Evolutionary conservation across 2,888 invertebrate species (phyloP).

Genomic region (Rhodophaea formosa): DNA sequence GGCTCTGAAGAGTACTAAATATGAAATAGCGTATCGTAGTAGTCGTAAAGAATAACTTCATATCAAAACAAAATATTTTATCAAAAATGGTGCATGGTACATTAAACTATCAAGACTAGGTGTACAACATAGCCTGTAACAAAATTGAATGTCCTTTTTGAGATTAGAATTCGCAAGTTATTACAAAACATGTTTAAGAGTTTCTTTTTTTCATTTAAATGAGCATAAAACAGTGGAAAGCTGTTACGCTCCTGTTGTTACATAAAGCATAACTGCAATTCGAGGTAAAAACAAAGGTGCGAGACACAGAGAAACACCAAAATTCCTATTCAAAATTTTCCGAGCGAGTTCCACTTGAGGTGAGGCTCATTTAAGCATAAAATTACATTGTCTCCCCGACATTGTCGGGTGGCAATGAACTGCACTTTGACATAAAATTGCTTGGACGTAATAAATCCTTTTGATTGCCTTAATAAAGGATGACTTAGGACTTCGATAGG

Average conservation of each 20-base stretch:
- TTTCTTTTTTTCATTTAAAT: slow-evolving; percentile 47
- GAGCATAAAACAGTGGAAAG: slow-evolving; percentile 61
- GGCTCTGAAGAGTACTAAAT: neutral
- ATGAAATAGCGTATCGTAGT: neutral
- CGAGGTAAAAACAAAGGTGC: slow-evolving; percentile 65
- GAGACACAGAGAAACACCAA: slow-evolving; percentile 59
- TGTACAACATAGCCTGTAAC: no score
- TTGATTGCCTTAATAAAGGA: slow-evolving; percentile 78
- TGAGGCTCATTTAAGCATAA: slow-evolving; percentile 78
- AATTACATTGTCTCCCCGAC: slow-evolving; percentile 78
- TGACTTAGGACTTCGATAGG: slow-evolving; percentile 71
- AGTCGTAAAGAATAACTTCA: neutral
- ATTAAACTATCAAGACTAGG: no score
- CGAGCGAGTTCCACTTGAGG: slow-evolving; percentile 73
- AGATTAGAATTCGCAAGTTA: slow-evolving; percentile 45
- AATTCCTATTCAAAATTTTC: slow-evolving; percentile 76
- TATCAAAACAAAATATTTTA: neutral
- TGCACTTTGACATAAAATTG: slow-evolving; percentile 80
- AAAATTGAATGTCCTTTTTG: slow-evolving; percentile 32
- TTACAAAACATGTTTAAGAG: slow-evolving; percentile 41
- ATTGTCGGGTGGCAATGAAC: slow-evolving; percentile 79
- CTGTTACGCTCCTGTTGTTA: slow-evolving; percentile 70
- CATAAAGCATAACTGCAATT: slow-evolving; percentile 76
- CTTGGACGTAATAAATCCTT: slow-evolving; percentile 75
- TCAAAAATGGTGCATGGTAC: no score